These are phyloP conservation scores for Mustelus asterias DNA, from an alignment of 2,113 vertebrate genomes.

Conservation along the genomic window DNA sequence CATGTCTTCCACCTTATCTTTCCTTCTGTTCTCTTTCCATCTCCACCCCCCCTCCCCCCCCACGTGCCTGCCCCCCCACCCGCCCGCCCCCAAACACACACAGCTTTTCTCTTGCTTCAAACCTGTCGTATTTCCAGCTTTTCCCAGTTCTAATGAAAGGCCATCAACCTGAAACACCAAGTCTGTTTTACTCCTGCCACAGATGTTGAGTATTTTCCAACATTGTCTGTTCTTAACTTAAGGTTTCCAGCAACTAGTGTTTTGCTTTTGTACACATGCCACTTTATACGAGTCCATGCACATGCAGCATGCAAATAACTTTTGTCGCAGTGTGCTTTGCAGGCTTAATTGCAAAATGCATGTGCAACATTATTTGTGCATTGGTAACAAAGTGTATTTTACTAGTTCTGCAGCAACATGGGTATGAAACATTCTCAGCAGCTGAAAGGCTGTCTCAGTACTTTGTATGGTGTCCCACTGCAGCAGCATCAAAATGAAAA, in stretches of 20 bases:
- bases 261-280: neutral
- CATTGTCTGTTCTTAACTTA: neutral
- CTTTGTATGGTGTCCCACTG: neutral
- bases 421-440: neutral
- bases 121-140: neutral
- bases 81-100: too few species aligned
- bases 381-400: neutral
- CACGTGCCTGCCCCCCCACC: too few species aligned
- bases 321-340: neutral
- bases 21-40: neutral
- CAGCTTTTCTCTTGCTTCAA: neutral
- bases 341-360: neutral
- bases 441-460: neutral
- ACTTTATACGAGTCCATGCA: neutral
- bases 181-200: neutral
- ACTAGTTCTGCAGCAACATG: neutral
- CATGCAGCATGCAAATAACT: neutral
- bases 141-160: neutral
- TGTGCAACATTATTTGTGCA: neutral
- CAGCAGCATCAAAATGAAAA: neutral
- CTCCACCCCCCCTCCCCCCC: too few species aligned
- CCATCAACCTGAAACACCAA: neutral
- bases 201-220: neutral
- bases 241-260: neutral
- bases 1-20: neutral